These are phyloP conservation scores for Cosmopolites sordidus DNA, from an alignment of 2,888 invertebrate species.

Conservation along the genomic window DNA sequence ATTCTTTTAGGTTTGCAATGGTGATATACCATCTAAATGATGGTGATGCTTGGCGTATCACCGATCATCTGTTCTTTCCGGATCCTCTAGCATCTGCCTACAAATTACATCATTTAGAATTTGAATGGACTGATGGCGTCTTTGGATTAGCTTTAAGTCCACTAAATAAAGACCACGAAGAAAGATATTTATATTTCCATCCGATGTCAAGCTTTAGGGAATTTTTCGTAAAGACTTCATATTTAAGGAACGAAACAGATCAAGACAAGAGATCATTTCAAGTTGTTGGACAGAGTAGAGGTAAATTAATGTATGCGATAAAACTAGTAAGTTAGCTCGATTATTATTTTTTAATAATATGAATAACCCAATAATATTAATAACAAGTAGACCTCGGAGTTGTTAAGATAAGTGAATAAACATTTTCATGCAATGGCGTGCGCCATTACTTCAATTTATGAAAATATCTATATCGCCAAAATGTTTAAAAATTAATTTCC, in stretches of 20 bases:
- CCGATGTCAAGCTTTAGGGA: conserved; percentile 78
- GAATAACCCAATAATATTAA: too few species aligned
- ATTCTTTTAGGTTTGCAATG: conserved; percentile 45
- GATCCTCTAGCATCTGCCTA: conserved; percentile 72
- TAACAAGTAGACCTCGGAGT: too few species aligned
- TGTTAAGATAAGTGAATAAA: too few species aligned
- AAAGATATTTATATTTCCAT: conserved; percentile 71
- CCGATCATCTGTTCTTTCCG: conserved; percentile 66
- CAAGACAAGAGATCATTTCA: conserved; percentile 46
- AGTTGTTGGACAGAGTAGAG: conserved; percentile 51
- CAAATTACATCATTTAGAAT: conserved; percentile 68
- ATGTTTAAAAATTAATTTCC: too few species aligned
- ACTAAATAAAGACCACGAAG: conserved; percentile 47
- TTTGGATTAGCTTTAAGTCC: conserved; percentile 72
- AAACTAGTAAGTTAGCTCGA: too few species aligned
- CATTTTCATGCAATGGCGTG: too few species aligned
- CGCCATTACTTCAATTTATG: too few species aligned
- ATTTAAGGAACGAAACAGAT: conserved; percentile 59
- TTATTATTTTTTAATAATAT: too few species aligned
- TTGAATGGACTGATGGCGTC: conserved; percentile 79
- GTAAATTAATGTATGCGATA: too few species aligned
- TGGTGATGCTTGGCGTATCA: conserved; percentile 60
- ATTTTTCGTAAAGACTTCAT: conserved; percentile 65
- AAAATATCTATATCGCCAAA: too few species aligned
- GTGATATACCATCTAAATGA: conserved; percentile 52